A percentile compares a stretch with the other conserved stretches of the same genome.
phyloP scores from a whole-genome alignment of 2,888 invertebrate genomes.

The Branchellion lobata region DNA sequence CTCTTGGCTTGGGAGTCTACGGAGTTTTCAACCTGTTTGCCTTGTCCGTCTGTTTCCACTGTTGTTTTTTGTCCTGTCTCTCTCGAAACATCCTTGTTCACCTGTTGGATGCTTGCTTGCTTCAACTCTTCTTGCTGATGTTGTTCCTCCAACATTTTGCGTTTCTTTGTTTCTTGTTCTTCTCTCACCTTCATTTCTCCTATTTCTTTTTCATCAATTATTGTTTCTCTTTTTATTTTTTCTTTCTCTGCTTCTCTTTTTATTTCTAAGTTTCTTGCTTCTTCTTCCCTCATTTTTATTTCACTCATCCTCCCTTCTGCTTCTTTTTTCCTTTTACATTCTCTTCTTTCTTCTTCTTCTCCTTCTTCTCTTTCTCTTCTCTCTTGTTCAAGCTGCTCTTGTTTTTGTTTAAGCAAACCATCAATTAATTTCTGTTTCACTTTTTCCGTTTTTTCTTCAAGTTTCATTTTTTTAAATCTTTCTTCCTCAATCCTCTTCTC shows the following conservation, averaged over 20 bases:
- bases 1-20: no score
- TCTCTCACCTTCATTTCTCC: no score
- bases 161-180: no score
- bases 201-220: no score
- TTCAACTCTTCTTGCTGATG: not conserved
- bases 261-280: not conserved
- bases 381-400: not conserved
- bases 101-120: not conserved
- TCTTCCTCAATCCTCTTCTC: no score
- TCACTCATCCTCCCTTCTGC: not conserved
- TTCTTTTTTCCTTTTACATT: not conserved
- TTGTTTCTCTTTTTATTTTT: no score
- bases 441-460: not conserved
- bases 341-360: not conserved
- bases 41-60: no score
- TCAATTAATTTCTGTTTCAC: not conserved
- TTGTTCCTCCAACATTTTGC: no score
- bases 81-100: not conserved
- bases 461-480: no score
- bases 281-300: not conserved
- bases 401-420: not conserved
- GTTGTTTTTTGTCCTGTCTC: no score
- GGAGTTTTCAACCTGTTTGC: no score
- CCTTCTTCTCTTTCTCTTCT: not conserved
- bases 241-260: not conserved